Conservation (phyloP, 2,888 invertebrate species). For the Xanthia togata region DNA sequence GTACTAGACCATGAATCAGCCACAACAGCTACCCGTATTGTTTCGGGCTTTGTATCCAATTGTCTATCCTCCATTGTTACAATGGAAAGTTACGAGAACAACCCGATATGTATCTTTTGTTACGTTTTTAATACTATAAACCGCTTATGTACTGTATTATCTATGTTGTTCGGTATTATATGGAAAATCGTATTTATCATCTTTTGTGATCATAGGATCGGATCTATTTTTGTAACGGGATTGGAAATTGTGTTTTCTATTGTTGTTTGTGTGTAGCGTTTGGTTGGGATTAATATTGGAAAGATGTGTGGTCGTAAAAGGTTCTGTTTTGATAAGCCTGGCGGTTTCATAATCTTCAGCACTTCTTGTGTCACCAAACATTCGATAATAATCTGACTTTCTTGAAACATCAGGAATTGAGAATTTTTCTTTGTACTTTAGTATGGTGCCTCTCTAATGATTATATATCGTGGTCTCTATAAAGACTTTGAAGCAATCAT, state of each 20-base stretch:
- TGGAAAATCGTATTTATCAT: slow-evolving; percentile 47
- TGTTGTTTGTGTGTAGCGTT: slow-evolving; percentile 43
- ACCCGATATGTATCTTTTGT: slow-evolving; percentile 69
- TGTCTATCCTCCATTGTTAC: slow-evolving; percentile 69
- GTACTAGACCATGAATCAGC: slow-evolving; percentile 47
- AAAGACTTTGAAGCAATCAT: not conserved
- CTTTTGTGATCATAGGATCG: slow-evolving; percentile 35
- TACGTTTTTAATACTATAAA: slow-evolving; percentile 72
- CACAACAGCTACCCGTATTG: slow-evolving; percentile 42
- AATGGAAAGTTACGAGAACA: slow-evolving; percentile 61
- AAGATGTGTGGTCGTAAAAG: not conserved
- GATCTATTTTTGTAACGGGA: slow-evolving; percentile 36
- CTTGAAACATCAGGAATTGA: not conserved
- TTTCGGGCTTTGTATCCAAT: slow-evolving; percentile 55
- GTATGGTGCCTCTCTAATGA: not conserved
- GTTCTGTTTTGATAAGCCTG: slow-evolving; percentile 15
- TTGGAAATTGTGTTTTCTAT: slow-evolving; percentile 44
- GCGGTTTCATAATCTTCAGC: not conserved
- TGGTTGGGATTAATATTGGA: slow-evolving; percentile 23
- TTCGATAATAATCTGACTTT: not conserved
- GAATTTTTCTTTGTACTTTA: not conserved
- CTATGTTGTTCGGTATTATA: slow-evolving; percentile 29
- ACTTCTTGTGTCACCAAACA: not conserved
- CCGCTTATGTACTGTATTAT: slow-evolving; percentile 63
- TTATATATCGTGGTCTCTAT: not conserved